These are phyloP conservation scores for Phaethon lepturus DNA, from an alignment of 2,113 vertebrate genomes.

Conservation along the genomic window DNA sequence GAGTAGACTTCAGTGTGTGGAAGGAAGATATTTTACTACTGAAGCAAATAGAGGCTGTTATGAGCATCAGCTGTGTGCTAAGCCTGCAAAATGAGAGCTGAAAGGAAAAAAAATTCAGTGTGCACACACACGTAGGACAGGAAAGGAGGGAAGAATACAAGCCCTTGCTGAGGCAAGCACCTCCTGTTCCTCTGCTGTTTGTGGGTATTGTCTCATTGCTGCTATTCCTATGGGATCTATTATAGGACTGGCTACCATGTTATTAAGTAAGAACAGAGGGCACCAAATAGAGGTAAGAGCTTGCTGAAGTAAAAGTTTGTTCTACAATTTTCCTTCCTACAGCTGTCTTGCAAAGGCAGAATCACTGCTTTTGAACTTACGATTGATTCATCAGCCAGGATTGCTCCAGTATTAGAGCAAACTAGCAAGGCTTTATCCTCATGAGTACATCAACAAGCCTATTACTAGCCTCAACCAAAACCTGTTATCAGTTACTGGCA, in stretches of 20 bases:
- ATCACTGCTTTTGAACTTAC: not conserved
- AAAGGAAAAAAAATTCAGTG: not conserved
- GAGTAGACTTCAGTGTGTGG: no score
- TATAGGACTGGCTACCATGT: not conserved
- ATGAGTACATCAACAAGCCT: not conserved
- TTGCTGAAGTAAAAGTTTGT: not conserved
- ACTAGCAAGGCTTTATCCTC: not conserved
- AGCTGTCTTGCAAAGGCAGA: not conserved
- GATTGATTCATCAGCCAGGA: not conserved
- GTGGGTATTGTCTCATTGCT: rapidly evolving
- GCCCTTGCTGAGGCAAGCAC: not conserved
- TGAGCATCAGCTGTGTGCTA: not conserved
- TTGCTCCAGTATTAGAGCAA: not conserved
- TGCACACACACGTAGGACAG: no score
- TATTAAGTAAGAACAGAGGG: not conserved
- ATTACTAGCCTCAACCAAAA: constrained; percentile 17
- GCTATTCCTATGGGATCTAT: not conserved
- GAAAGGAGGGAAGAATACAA: not conserved
- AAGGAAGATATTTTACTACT: not conserved
- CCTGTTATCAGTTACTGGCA: not conserved
- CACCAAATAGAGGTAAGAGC: not conserved
- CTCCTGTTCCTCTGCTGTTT: not conserved
- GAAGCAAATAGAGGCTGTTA: not conserved
- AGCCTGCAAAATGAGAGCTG: not conserved
- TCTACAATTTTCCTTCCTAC: not conserved